Evolutionary conservation across 2,888 invertebrate genomes (phyloP).

Genomic region (Sesia apiformis): DNA sequence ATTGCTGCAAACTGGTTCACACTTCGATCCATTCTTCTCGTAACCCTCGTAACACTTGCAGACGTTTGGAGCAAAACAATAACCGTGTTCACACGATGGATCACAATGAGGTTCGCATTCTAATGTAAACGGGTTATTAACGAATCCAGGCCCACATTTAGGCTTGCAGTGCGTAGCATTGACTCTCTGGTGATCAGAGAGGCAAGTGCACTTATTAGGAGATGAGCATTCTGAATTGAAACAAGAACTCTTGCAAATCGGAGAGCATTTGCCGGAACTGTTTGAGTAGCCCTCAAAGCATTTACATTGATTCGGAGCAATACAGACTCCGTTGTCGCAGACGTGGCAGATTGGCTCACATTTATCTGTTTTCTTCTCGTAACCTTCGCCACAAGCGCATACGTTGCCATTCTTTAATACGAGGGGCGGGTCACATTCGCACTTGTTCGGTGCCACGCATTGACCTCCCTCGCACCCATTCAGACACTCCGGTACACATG

Average conservation of each 20-base stretch:
- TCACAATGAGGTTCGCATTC: constrained; percentile 1
- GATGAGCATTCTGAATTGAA: constrained; percentile 17
- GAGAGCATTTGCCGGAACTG: constrained; percentile 12
- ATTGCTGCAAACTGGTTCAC: constrained; percentile 19
- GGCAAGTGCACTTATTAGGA: constrained; percentile 7
- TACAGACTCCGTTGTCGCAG: constrained; percentile 33
- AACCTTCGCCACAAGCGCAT: constrained; percentile 27
- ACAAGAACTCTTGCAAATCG: constrained; percentile 23
- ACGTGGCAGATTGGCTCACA: constrained; percentile 16
- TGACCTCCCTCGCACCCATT: constrained; percentile 32
- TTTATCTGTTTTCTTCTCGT: constrained; percentile 8
- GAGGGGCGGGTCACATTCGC: constrained; percentile 30
- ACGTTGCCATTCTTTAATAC: constrained; percentile 22
- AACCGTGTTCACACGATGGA: constrained; percentile 9
- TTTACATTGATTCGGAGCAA: constrained; percentile 18
- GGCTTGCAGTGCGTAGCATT: constrained; percentile 21
- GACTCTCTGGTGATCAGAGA: constrained; percentile 6
- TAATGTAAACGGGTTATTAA: constrained; percentile 9
- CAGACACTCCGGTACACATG: constrained; percentile 11
- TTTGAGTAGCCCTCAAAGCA: constrained; percentile 18
- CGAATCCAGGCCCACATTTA: constrained; percentile 26
- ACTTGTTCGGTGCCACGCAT: constrained; percentile 31
- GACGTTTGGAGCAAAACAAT: constrained; percentile 8
- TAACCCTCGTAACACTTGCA: constrained; percentile 14
- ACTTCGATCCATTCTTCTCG: constrained; percentile 8